Percentiles rank a stretch among this genome's conserved stretches.
Conservation (phyloP, 2,888 invertebrate genomes). For the Dermolepida albohirtum region DNA sequence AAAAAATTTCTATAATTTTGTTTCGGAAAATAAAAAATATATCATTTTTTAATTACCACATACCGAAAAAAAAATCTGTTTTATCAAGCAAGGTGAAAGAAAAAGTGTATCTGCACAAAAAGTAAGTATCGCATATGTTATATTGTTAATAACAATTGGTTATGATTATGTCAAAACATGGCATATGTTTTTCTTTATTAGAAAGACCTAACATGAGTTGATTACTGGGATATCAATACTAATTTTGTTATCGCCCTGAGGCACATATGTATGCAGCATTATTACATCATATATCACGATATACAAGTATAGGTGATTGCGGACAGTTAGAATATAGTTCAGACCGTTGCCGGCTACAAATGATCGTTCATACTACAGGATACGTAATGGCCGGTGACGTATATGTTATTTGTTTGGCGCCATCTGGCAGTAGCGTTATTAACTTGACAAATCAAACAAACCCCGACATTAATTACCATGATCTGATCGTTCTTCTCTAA, state of each 20-base stretch:
- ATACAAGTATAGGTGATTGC: conserved; percentile 64
- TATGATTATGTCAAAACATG: conserved; percentile 48
- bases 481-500: conserved; percentile 38
- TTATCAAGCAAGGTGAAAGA: conserved; percentile 7
- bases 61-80: conserved; percentile 29
- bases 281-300: conserved; percentile 66
- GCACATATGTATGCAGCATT: conserved; percentile 66
- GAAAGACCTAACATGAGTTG: conserved; percentile 58
- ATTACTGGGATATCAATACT: conserved; percentile 64
- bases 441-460: conserved; percentile 68
- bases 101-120: conserved; percentile 15
- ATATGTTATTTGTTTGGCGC: conserved; percentile 67
- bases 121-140: conserved; percentile 30
- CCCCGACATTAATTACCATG: conserved; percentile 65
- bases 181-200: conserved; percentile 66
- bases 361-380: conserved; percentile 47
- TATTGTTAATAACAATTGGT: conserved; percentile 43
- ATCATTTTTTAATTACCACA: conserved; percentile 17
- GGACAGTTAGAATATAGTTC: conserved; percentile 53
- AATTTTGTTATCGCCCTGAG: conserved; percentile 64
- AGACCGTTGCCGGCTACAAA: conserved; percentile 42
- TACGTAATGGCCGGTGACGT: conserved; percentile 65
- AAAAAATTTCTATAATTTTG: no score
- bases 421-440: conserved; percentile 67
- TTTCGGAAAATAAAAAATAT: background rate